Percentiles rank a stretch among this genome's conserved stretches.
Conservation (phyloP, 53 echinoderm and acorn worm species). For the Apostichopus leukothele region DNA sequence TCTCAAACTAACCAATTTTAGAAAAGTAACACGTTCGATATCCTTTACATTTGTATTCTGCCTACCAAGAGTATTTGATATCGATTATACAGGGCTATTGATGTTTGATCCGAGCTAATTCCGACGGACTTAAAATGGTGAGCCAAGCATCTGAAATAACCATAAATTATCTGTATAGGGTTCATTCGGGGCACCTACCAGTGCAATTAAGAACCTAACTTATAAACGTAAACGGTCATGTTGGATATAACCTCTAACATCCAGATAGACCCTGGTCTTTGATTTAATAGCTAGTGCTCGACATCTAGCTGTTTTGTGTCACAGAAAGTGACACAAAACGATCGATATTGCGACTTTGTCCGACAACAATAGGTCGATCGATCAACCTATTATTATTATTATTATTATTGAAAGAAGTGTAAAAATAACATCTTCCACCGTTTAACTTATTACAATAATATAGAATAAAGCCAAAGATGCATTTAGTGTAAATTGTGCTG, state of each 20-base stretch:
- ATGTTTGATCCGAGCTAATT: neutral
- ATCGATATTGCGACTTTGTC: conserved; percentile 25
- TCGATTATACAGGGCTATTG: neutral
- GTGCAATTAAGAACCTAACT: conserved; percentile 7
- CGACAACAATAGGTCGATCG: conserved; percentile 38
- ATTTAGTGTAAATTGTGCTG: neutral
- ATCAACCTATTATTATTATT: neutral
- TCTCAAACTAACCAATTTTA: neutral
- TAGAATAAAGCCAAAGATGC: neutral
- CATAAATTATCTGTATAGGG: conserved; percentile 53
- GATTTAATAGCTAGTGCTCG: neutral
- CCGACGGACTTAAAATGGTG: conserved; percentile 15
- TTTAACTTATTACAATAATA: neutral
- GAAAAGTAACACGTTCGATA: neutral
- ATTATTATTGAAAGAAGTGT: neutral
- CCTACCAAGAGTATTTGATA: neutral
- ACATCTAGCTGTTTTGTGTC: neutral
- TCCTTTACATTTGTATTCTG: neutral
- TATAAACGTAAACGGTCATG: conserved; percentile 42
- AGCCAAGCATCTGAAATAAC: conserved; percentile 55
- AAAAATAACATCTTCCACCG: neutral
- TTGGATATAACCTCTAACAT: conserved; percentile 41
- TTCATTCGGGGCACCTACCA: neutral
- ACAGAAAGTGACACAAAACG: conserved; percentile 4
- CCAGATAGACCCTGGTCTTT: conserved; percentile 49